Conservation (phyloP, 2,113 vertebrate genomes). For the Oreochromis aureus region DNA sequence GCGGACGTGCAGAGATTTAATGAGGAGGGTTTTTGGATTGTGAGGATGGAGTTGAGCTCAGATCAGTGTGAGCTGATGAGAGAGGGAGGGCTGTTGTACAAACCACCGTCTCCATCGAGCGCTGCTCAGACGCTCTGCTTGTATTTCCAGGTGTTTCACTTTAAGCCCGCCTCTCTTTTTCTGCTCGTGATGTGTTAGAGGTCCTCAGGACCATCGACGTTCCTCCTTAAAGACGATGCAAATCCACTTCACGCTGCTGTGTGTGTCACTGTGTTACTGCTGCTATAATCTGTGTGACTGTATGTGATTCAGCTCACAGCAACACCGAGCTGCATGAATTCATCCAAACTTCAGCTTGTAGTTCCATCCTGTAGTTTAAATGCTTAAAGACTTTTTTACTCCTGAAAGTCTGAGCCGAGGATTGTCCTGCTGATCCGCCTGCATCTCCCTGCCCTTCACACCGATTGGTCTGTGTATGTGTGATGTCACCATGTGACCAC, state of each 20-base stretch:
- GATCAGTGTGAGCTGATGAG: background rate
- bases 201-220: background rate
- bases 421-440: background rate
- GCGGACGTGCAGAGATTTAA: background rate
- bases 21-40: background rate
- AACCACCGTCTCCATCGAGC: background rate
- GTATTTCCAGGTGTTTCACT: background rate
- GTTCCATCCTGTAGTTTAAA: background rate
- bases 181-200: background rate
- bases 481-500: background rate
- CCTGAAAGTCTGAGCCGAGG: background rate
- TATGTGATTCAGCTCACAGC: fast-evolving
- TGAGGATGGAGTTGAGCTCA: background rate
- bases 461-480: background rate
- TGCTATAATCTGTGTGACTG: background rate
- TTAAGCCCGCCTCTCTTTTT: background rate
- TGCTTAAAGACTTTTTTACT: background rate
- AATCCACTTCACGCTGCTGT: background rate
- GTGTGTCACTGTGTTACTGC: background rate
- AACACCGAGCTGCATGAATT: background rate
- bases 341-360: background rate
- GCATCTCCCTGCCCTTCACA: background rate
- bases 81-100: background rate
- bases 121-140: background rate
- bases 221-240: background rate